Evolutionary conservation across 2,888 invertebrate species (phyloP), one percentile per base, ranked within the genome.

Genomic region (Cheilosia vulpina): DNA sequence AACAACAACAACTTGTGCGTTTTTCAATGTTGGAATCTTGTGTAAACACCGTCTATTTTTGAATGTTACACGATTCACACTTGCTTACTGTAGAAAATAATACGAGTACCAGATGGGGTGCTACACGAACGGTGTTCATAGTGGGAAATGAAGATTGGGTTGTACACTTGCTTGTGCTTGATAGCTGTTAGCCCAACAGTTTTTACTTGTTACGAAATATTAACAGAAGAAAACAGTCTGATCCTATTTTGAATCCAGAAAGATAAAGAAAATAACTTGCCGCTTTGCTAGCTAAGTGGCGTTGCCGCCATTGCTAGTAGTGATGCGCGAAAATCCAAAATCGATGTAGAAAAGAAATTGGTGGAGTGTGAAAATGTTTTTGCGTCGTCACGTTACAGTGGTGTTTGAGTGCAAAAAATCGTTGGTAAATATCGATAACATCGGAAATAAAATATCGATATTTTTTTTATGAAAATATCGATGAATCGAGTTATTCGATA

Each of bases 91-190:
- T 6, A 13, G 1, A 3, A 27, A 19, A 13, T 27, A n/a, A 45
- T 27, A 72, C 6, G 17, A 38, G n/a, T 80, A 55, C 13, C 27
- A 45, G 43, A 27, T 9, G 1, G 7, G 31, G 31, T 9, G 11
- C 2, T 0, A 2, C 1, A 0, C 0, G 1, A 1, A 9, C 2
- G 0, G n/a, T 4, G 83, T 83, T 83, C 83, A 63, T 3, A 55
- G 5, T 27, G 38, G 83, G 83, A 84, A 60, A 11, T 84, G 83
- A 84, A 2, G 83, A 84, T 84, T 84, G 83, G 83, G 83, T 57
- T 2, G 9, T 50, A 19, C 2, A 3, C 79, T 84, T 31, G 83
- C 83, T 69, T 57, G 58, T 84, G 83, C 75, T 15, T 75, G 83
- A 84, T 0, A 3, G 83, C 83, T 84, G 83, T 84, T 73, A 65